phyloP scores from a whole-genome alignment of 2,888 invertebrate species.

The Eucriotettix oculatus region DNA sequence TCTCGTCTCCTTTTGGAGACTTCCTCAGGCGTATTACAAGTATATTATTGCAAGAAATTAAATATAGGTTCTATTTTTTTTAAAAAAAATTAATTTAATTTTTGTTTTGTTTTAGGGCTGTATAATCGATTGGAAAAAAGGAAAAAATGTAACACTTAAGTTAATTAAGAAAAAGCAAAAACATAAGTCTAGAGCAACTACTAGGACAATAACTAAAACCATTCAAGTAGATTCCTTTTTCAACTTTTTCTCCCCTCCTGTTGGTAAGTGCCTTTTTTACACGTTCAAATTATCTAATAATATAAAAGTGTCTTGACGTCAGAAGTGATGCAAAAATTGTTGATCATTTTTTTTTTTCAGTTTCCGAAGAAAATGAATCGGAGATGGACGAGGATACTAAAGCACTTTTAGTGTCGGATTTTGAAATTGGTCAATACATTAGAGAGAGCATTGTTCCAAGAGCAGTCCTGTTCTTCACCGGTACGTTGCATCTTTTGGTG shows the following conservation, averaged over 20 bases:
- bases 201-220: constrained; percentile 86
- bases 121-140: constrained; percentile 92
- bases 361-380: constrained; percentile 67
- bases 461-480: constrained; percentile 92
- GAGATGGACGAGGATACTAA: constrained; percentile 81
- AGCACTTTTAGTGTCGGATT: constrained; percentile 79
- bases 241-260: constrained; percentile 93
- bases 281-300: not conserved
- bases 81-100: too few species aligned
- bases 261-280: constrained; percentile 24
- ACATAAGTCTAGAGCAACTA: constrained; percentile 87
- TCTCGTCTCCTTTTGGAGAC: too few species aligned
- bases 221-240: constrained; percentile 97
- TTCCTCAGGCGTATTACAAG: too few species aligned
- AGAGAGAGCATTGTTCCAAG: constrained; percentile 93
- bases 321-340: too few species aligned
- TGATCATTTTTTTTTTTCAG: constrained; percentile 23
- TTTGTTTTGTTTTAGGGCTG: constrained; percentile 54
- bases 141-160: constrained; percentile 93
- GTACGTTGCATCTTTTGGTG: constrained; percentile 40
- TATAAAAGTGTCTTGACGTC: too few species aligned
- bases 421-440: constrained; percentile 96
- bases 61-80: too few species aligned
- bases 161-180: constrained; percentile 96
- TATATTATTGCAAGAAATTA: too few species aligned